A percentile compares a stretch with the other conserved stretches of the same genome.
Evolutionary conservation across 2,888 invertebrate genomes (phyloP).

Genomic region (Lasioglossum oenotherae): DNA sequence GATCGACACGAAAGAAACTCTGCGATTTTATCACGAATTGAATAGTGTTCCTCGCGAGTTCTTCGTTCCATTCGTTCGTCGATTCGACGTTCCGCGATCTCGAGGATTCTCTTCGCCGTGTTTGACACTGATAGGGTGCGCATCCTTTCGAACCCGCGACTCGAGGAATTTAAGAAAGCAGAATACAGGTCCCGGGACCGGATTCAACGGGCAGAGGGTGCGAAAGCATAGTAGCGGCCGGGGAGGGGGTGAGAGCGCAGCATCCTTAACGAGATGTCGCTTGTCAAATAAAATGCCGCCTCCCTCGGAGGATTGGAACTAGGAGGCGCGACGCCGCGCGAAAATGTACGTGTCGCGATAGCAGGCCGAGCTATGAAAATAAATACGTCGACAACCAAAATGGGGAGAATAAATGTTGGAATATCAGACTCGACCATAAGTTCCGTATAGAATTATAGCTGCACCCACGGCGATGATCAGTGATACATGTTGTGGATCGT

Average conservation of each 20-base stretch:
- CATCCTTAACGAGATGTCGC: constrained; percentile 56
- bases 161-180: constrained; percentile 42
- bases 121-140: constrained; percentile 65
- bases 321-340: not conserved
- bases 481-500: not conserved
- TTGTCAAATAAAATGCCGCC: constrained; percentile 48
- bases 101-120: constrained; percentile 55
- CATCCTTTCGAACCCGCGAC: constrained; percentile 23
- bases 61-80: constrained; percentile 46
- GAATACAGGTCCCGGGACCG: not conserved
- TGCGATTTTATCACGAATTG: not conserved
- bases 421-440: not conserved
- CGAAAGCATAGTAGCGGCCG: not conserved
- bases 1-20: not conserved
- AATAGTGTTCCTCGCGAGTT: not conserved
- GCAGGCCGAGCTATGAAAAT: not conserved
- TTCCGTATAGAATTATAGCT: not conserved
- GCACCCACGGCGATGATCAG: not conserved
- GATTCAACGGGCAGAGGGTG: not conserved
- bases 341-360: not conserved
- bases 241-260: constrained; percentile 11
- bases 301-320: not conserved
- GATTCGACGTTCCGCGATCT: constrained; percentile 61
- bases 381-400: constrained; percentile 2
- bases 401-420: not conserved